Base-by-base conservation (phyloP, 2,113 vertebrate genomes). In the Perccottus glenii region DNA sequence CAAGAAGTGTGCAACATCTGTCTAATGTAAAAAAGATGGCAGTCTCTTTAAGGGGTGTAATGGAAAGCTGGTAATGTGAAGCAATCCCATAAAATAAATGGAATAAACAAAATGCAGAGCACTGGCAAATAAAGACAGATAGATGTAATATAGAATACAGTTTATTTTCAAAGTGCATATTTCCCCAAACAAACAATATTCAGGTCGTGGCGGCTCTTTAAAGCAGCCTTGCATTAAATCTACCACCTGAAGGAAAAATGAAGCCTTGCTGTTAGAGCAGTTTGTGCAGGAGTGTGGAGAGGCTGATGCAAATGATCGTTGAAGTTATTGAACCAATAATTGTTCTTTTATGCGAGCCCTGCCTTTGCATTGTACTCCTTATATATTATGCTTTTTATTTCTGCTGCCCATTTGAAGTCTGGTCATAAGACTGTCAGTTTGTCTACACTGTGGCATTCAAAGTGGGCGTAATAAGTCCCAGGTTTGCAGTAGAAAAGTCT, bases 261-360 rank as follows among this genome's bases (percentile, higher is more conserved):
- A 50, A 46, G 27, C 15, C 53, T 73, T 44, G 35, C 61, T 42
- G 5, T 56, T 27, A 11, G 62, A 77, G 56, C 50, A 38, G 60
- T 48, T 57, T 35, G 60, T 72, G 76, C 45, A 55, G 57, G 59
- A 12, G 5, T 70, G 65, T 46, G 2, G 19, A 70, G 32, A 61
- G 44, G 45, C 60, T 51, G 64, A 73, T 46, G 52, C 11, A 53
- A 9, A 64, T 65, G 60, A 81, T 67, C 61, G 56, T 59, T 60
- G 61, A 71, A 65, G 44, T 75, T 78, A 78, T 77, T 77, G 75
- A 80, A 78, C 64, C 64, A 55, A 15, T 82, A 80, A 83, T 76
- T 77, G 74, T 38, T 61, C 51, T 76, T 80, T 81, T 68, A 79
- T 81, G 27, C 67, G 70, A 53, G 60, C 40, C 15, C 27, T 56